Evolutionary conservation across 2,888 invertebrate species (phyloP).

Genomic region (Parthenolecanium corni): DNA sequence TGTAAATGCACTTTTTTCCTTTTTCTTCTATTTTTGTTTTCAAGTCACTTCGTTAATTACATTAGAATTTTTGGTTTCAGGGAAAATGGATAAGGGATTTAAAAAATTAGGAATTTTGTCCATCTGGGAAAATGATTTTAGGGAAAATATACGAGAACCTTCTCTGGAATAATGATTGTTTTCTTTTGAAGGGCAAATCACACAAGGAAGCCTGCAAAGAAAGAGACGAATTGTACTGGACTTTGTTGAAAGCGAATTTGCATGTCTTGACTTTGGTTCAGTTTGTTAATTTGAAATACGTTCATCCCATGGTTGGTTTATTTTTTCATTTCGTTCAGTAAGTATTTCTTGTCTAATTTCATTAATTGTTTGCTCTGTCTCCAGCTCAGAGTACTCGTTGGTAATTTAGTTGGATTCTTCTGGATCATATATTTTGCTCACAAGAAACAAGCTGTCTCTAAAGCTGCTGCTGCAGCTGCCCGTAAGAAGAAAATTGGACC

Average conservation of each 20-base stretch:
- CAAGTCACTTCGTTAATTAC: too few species aligned
- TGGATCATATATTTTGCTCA: slow-evolving; percentile 66
- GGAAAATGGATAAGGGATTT: not conserved
- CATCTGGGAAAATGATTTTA: not conserved
- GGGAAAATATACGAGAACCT: not conserved
- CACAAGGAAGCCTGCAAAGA: slow-evolving; percentile 53
- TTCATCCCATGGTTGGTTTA: slow-evolving; percentile 62
- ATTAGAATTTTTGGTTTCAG: not conserved
- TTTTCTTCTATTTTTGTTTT: not conserved
- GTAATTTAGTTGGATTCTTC: slow-evolving; percentile 63
- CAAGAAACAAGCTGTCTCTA: slow-evolving; percentile 41
- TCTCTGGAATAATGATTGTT: not conserved
- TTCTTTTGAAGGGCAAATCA: slow-evolving; percentile 47
- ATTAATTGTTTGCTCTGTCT: slow-evolving; percentile 37
- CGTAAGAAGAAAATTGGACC: slow-evolving; percentile 20
- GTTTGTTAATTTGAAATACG: slow-evolving; percentile 58
- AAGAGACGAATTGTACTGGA: slow-evolving; percentile 51
- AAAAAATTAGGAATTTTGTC: not conserved
- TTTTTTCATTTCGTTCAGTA: slow-evolving; percentile 20
- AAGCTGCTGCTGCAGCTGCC: slow-evolving; percentile 22
- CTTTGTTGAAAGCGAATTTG: slow-evolving; percentile 60
- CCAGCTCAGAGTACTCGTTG: slow-evolving; percentile 61
- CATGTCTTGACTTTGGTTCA: slow-evolving; percentile 64
- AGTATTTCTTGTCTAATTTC: not conserved
- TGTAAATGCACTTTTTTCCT: too few species aligned